Evolutionary conservation across 2,888 invertebrate genomes (phyloP).

Genomic region (Drosophila lutescens): DNA sequence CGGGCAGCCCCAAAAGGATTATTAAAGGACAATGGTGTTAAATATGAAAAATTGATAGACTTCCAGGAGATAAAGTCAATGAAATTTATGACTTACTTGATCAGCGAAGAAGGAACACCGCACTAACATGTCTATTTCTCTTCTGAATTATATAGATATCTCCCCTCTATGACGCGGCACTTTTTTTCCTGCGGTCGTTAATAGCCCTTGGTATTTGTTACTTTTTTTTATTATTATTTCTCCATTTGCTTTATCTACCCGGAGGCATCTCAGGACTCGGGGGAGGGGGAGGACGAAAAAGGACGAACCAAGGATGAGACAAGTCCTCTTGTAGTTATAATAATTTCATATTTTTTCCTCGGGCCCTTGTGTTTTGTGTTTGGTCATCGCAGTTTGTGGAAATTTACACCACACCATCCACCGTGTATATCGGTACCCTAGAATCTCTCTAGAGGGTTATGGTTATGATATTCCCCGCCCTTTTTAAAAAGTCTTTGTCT

Average conservation of each 20-base stretch:
- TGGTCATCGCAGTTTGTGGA: constrained; percentile 77
- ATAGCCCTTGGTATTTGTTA: constrained; percentile 57
- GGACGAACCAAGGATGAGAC: constrained; percentile 47
- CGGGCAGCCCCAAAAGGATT: constrained; percentile 58
- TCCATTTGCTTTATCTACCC: constrained; percentile 44
- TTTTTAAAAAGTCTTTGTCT: constrained; percentile 1
- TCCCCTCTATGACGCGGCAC: constrained; percentile 69
- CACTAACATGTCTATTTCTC: constrained; percentile 16
- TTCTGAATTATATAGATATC: constrained; percentile 6
- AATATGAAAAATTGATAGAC: constrained; percentile 73
- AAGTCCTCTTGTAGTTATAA: constrained; percentile 51
- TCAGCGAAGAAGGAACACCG: constrained; percentile 46
- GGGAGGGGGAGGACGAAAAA: constrained; percentile 16
- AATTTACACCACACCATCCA: constrained; percentile 69
- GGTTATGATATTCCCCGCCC: constrained; percentile 23
- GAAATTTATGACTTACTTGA: constrained; percentile 80
- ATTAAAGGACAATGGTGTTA: constrained; percentile 69
- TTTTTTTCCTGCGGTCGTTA: constrained; percentile 74
- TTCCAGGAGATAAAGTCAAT: constrained; percentile 78
- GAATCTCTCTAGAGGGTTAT: constrained; percentile 46
- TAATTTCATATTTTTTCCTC: constrained; percentile 76
- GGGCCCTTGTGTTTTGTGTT: constrained; percentile 55
- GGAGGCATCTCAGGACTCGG: constrained; percentile 10
- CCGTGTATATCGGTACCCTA: constrained; percentile 48
- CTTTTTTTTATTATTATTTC: constrained; percentile 48